Conservation (phyloP, 2,797 vertebrate species). For the Podarcis lilfordi region DNA sequence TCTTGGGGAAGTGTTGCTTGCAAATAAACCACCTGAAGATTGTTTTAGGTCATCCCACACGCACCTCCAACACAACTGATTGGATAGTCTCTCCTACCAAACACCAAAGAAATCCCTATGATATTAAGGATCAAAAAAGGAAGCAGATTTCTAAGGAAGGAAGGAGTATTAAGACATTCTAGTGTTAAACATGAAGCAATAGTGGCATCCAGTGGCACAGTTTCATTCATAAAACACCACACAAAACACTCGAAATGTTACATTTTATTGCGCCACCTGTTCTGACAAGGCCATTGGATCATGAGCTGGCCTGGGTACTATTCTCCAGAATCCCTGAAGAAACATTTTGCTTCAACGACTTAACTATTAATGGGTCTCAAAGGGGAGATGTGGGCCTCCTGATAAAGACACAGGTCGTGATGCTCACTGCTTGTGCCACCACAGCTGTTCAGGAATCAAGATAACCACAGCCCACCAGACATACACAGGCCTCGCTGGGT, state of each 20-base stretch:
- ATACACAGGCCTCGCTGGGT: background rate
- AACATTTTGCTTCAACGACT: too few species aligned
- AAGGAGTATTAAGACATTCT: conserved; percentile 33
- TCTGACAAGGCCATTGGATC: too few species aligned
- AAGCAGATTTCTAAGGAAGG: conserved; percentile 27
- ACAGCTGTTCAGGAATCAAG: too few species aligned
- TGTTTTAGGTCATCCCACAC: background rate
- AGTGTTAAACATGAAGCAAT: conserved; percentile 61
- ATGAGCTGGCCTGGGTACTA: background rate
- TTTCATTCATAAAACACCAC: conserved; percentile 49
- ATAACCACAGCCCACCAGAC: background rate
- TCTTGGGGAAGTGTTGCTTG: background rate
- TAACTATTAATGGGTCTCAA: too few species aligned
- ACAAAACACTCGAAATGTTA: conserved; percentile 15
- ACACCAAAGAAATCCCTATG: background rate
- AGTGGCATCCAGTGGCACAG: conserved; percentile 76
- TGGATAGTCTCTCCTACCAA: background rate
- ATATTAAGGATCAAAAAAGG: background rate
- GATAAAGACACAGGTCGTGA: background rate
- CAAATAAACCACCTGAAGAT: background rate
- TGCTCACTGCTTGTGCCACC: background rate
- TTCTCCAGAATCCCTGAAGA: background rate
- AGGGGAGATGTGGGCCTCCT: background rate
- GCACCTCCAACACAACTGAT: too few species aligned
- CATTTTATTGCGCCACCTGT: background rate